These are phyloP conservation scores for Apotomis turbidana DNA, from an alignment of 2,888 invertebrate species.

Conservation along the genomic window DNA sequence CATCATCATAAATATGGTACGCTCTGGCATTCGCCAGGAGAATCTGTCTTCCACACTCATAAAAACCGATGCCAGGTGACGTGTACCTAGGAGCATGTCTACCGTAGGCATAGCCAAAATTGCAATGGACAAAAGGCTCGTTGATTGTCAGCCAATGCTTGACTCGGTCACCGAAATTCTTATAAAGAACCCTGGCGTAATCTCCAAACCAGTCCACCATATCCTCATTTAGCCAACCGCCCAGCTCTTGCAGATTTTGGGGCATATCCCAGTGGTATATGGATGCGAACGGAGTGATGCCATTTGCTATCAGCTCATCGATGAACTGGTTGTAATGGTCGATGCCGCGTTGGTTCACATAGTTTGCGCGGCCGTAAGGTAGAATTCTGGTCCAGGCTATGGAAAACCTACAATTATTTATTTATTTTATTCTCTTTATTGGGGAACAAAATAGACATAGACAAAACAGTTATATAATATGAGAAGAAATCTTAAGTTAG, in stretches of 20 bases:
- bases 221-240: constrained; percentile 57
- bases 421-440: no score
- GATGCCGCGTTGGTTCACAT: constrained; percentile 85
- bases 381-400: constrained; percentile 86
- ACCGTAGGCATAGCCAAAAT: constrained; percentile 55
- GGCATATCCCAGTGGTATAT: constrained; percentile 84
- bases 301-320: constrained; percentile 80
- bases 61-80: constrained; percentile 20
- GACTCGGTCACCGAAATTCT: constrained; percentile 80
- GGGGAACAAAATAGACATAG: no score
- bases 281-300: constrained; percentile 82
- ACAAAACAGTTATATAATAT: no score
- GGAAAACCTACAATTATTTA: constrained; percentile 71
- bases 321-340: constrained; percentile 87
- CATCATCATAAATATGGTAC: constrained; percentile 58
- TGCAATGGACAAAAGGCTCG: constrained; percentile 77
- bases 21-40: constrained; percentile 62
- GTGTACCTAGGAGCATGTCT: constrained; percentile 6
- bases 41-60: constrained; percentile 29
- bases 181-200: constrained; percentile 67
- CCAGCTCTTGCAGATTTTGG: constrained; percentile 53
- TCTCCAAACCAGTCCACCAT: constrained; percentile 60
- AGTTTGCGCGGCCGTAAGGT: constrained; percentile 81
- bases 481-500: no score
- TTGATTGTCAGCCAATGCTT: constrained; percentile 86